Conservation (phyloP, 2,113 vertebrate species). For the Mobula hypostoma region DNA sequence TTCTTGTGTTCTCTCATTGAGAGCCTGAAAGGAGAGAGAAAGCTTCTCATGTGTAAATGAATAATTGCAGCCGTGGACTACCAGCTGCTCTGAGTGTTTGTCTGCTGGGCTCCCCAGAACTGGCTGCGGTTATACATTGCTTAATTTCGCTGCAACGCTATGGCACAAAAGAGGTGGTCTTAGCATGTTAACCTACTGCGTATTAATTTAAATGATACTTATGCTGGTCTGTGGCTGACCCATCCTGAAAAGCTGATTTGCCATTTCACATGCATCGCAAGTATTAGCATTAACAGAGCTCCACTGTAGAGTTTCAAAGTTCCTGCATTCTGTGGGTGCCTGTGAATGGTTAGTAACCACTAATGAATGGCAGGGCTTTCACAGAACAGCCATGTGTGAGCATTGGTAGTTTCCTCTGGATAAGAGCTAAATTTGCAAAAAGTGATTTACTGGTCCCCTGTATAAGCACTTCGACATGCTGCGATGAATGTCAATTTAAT, state of each 20-base stretch:
- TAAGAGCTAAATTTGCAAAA: conserved; percentile 27
- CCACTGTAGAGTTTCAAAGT: neutral
- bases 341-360: neutral
- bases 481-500: conserved; percentile 23
- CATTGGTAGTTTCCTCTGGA: neutral
- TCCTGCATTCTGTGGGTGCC: neutral
- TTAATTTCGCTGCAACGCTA: neutral
- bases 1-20: conserved; percentile 54
- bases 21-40: conserved; percentile 46
- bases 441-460: neutral
- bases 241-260: neutral
- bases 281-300: neutral
- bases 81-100: conserved; percentile 44
- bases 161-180: conserved; percentile 39
- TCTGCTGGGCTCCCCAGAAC: conserved; percentile 25
- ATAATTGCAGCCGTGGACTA: conserved; percentile 45
- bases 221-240: neutral
- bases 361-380: conserved; percentile 18
- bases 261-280: neutral
- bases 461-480: neutral
- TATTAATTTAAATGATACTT: conserved; percentile 35
- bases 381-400: neutral
- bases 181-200: conserved; percentile 39
- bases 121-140: conserved; percentile 3
- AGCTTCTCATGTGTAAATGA: conserved; percentile 40